Conservation (phyloP, 1,140 invertebrate species). For the Dufourea novaeangliae region DNA sequence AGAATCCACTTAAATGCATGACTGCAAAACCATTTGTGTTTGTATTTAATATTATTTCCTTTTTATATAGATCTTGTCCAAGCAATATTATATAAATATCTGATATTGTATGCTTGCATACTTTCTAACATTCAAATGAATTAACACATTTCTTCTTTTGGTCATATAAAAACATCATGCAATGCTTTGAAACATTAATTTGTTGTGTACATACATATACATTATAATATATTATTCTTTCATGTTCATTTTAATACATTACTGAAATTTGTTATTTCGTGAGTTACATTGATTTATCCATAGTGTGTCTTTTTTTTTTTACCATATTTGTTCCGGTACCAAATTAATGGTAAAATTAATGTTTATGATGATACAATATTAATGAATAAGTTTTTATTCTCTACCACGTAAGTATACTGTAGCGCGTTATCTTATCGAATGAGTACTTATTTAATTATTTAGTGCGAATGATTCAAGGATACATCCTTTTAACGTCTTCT, state of each 20-base stretch:
- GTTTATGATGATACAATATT: conserved; percentile 44
- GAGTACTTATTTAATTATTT: conserved; percentile 4
- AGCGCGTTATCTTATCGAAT: conserved; percentile 9
- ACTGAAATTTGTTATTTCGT: conserved; percentile 1
- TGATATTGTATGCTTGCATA: conserved; percentile 24
- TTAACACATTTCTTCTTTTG: neutral
- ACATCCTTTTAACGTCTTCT: conserved; percentile 35
- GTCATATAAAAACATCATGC: neutral
- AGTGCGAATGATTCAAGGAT: conserved; percentile 8
- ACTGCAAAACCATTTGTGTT: neutral
- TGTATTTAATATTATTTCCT: neutral
- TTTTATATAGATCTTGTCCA: conserved; percentile 5
- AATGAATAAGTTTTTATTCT: conserved; percentile 56
- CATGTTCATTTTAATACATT: conserved; percentile 26
- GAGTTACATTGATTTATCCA: conserved; percentile 12
- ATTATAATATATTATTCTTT: conserved; percentile 27
- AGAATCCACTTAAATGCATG: conserved; percentile 10
- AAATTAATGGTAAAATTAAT: conserved; percentile 39
- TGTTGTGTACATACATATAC: conserved; percentile 27
- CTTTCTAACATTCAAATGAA: neutral
- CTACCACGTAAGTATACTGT: conserved; percentile 67
- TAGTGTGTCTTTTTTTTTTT: conserved; percentile 6
- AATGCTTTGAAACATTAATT: conserved; percentile 21
- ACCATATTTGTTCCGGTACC: conserved; percentile 5
- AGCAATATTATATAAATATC: conserved; percentile 13